Evolutionary conservation across 2,888 invertebrate genomes (phyloP), one percentile per base, ranked within the genome.

Genomic region (Trypoxylon attenuatum): DNA sequence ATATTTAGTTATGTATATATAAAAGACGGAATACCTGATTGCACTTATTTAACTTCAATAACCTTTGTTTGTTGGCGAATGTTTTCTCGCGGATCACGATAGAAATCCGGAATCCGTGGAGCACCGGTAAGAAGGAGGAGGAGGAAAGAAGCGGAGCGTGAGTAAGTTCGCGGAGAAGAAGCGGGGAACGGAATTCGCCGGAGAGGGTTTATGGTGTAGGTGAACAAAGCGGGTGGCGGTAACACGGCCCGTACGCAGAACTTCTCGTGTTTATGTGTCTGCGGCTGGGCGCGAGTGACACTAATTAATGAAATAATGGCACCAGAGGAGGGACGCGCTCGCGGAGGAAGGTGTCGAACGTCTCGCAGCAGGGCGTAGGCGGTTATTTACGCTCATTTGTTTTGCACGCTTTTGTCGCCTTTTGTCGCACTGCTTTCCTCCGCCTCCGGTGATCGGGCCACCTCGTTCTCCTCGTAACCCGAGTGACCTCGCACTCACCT

Each of bases 241-340:
- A 75, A 72, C 75, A 75, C 65, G 74, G 71, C 59, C 69, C 70
- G 65, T 69, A 69, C 76, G 77, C 74, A 73, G 71, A 76, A 76
- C 69, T 79, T 80, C 75, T 73, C 76, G 67, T 78, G 76, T 79
- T 79, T 76, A 72, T 76, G 73, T 60, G 73, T 70, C 73, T 72
- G 64, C 72, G 73, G 68, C 49, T 59, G 66, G 68, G 63, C 71
- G 59, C 77, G 76, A 80, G 76, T 80, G 80, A 81, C 80, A 77
- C 81, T 83, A 83, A 83, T 83, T 83, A 83, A 83, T 82, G 83
- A 83, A 83, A 82, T 83, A 83, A 82, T 81, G 81, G 77, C 76
- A 73, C 53, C 67, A 13, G 33, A 62, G 55, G 55, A 68, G 65
- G 66, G 69, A 72, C 71, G 74, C 62, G 66, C 64, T 67, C 69